phyloP scores from a whole-genome alignment of 2,888 invertebrate species.

The Abrostola tripartita region DNA sequence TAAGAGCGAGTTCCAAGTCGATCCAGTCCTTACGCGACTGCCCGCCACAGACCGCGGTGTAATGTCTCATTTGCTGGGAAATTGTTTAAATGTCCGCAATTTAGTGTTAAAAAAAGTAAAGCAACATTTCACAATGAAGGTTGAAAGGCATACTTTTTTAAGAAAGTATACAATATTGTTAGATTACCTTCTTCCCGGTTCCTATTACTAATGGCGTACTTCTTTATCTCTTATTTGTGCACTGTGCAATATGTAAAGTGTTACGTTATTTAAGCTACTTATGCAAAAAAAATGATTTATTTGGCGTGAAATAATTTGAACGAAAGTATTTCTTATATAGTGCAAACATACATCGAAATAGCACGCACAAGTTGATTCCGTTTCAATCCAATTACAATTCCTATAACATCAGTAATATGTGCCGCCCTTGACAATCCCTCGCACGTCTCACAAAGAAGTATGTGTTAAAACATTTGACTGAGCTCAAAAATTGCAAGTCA shows the following conservation, averaged over 20 bases:
- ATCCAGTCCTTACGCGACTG: conserved; percentile 5
- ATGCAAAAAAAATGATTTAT: too few relatives aligned
- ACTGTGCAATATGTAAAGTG: too few relatives aligned
- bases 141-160: too few relatives aligned
- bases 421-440: conserved; percentile 20
- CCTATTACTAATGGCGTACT: too few relatives aligned
- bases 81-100: conserved; percentile 12
- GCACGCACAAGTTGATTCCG: conserved; percentile 4
- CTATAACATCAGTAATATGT: conserved; percentile 40
- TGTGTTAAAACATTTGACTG: conserved; percentile 42
- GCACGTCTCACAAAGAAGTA: conserved; percentile 35
- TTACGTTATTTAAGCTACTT: too few relatives aligned
- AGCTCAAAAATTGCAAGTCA: conserved; percentile 56
- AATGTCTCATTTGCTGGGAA: conserved; percentile 33
- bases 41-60: conserved; percentile 16
- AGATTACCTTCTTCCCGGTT: too few relatives aligned
- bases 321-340: too few relatives aligned
- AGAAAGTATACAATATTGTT: too few relatives aligned
- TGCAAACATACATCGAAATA: too few relatives aligned
- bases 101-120: conserved; percentile 6
- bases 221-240: too few relatives aligned
- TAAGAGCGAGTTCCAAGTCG: conserved; percentile 45
- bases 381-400: conserved; percentile 30
- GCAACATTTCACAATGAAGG: too few relatives aligned
- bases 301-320: too few relatives aligned